Percentiles rank a stretch among this genome's conserved stretches.
Evolutionary conservation across 2,888 invertebrate species (phyloP).

Genomic region (Gastrophysa polygoni): DNA sequence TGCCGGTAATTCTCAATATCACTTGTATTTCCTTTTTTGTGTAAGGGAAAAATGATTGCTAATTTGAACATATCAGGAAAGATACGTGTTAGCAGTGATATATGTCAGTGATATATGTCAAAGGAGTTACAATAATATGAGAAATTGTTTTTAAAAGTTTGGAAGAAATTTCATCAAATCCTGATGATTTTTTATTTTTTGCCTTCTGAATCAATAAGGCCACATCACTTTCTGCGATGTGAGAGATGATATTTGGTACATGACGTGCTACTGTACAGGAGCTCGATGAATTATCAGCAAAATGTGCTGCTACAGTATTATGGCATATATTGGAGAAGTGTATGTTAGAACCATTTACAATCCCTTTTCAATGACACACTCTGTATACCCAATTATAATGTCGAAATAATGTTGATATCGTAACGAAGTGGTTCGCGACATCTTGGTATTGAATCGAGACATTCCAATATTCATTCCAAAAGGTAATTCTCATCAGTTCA

Average conservation of each 20-base stretch:
- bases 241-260: constrained; percentile 1
- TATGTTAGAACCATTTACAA: too few relatives aligned
- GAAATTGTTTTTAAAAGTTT: too few relatives aligned
- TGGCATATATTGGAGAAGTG: constrained; percentile 4
- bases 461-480: too few relatives aligned
- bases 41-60: constrained; percentile 1
- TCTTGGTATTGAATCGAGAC: too few relatives aligned
- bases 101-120: not conserved
- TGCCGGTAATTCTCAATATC: too few relatives aligned
- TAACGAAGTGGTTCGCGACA: too few relatives aligned
- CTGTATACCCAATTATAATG: too few relatives aligned
- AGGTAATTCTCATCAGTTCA: too few relatives aligned
- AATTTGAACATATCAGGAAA: constrained; percentile 9
- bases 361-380: too few relatives aligned
- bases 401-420: too few relatives aligned
- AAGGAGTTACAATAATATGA: not conserved
- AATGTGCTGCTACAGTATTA: not conserved
- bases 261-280: too few relatives aligned
- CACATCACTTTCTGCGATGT: constrained; percentile 3
- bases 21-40: constrained; percentile 7
- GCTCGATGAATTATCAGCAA: not conserved
- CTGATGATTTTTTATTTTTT: constrained; percentile 1
- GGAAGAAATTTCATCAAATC: too few relatives aligned
- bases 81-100: not conserved
- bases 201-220: not conserved